phyloP scores from a whole-genome alignment of 2,113 vertebrate genomes.

The Uria lomvia region DNA sequence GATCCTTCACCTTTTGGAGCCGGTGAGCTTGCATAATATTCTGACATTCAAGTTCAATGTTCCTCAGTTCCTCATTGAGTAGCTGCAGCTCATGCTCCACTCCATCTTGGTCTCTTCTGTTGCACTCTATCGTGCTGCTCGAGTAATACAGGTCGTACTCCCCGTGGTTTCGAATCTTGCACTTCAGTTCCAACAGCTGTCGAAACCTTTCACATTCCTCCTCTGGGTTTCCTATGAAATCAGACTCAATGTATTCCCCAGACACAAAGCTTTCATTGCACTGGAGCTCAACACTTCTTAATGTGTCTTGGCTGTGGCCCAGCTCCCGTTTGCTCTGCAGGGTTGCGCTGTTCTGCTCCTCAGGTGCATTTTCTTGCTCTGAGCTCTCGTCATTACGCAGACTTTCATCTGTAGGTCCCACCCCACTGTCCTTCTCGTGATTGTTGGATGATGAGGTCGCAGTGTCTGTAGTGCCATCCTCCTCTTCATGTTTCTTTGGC shows the following conservation, averaged over 20 bases:
- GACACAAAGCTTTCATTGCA: conserved; percentile 73
- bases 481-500: conserved; percentile 86
- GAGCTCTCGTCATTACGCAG: conserved; percentile 82
- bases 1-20: conserved; percentile 80
- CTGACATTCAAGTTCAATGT: conserved; percentile 94
- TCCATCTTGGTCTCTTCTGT: conserved; percentile 81
- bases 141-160: conserved; percentile 94
- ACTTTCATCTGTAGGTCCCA: conserved; percentile 80
- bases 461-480: conserved; percentile 86
- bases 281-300: conserved; percentile 67
- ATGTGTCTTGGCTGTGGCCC: conserved; percentile 65
- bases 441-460: conserved; percentile 89
- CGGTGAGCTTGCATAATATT: conserved; percentile 95
- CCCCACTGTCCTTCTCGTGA: conserved; percentile 82
- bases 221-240: conserved; percentile 69
- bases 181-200: conserved; percentile 93
- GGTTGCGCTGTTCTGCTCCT: conserved; percentile 76
- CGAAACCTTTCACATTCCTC: conserved; percentile 87
- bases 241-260: conserved; percentile 73
- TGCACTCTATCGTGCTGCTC: conserved; percentile 87
- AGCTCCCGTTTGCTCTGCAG: conserved; percentile 74
- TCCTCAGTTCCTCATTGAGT: conserved; percentile 94
- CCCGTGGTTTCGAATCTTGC: conserved; percentile 89
- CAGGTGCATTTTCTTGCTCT: conserved; percentile 81
- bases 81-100: conserved; percentile 91